These are phyloP conservation scores for Slavum lentiscoides DNA, from an alignment of 2,888 invertebrate genomes.

Conservation along the genomic window DNA sequence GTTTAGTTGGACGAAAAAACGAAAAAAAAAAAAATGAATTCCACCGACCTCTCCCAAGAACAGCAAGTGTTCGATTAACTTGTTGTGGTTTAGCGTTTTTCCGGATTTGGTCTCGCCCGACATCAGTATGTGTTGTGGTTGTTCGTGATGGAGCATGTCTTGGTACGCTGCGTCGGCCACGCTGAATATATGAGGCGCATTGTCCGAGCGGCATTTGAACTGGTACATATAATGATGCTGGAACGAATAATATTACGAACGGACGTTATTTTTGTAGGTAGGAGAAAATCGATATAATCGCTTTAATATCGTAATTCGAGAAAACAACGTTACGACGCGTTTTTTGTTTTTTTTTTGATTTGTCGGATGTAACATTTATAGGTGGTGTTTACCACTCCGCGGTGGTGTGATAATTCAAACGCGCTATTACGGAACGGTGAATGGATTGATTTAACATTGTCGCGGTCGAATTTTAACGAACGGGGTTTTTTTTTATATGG, in stretches of 20 bases:
- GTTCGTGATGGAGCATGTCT: constrained; percentile 85
- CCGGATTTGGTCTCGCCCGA: constrained; percentile 90
- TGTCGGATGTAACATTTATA: no score
- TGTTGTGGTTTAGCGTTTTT: constrained; percentile 82
- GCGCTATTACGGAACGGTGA: no score
- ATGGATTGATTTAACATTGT: no score
- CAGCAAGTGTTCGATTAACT: constrained; percentile 79
- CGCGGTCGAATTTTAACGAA: no score
- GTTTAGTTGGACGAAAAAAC: no score
- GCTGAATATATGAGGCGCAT: constrained; percentile 86
- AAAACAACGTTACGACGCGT: no score
- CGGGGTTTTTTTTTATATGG: no score
- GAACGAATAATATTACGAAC: constrained; percentile 57
- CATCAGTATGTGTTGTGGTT: constrained; percentile 82
- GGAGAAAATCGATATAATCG: not conserved
- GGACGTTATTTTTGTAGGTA: not conserved
- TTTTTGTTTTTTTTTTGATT: no score
- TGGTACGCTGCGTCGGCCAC: constrained; percentile 89
- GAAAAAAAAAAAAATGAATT: no score
- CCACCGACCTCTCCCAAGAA: constrained; percentile 72
- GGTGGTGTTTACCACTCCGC: no score
- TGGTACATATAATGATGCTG: constrained; percentile 80
- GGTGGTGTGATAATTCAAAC: no score
- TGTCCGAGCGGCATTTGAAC: constrained; percentile 84
- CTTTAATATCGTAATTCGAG: no score